Evolutionary conservation across 2,113 vertebrate species (phyloP).

Genomic region (Antidorcas marsupialis): DNA sequence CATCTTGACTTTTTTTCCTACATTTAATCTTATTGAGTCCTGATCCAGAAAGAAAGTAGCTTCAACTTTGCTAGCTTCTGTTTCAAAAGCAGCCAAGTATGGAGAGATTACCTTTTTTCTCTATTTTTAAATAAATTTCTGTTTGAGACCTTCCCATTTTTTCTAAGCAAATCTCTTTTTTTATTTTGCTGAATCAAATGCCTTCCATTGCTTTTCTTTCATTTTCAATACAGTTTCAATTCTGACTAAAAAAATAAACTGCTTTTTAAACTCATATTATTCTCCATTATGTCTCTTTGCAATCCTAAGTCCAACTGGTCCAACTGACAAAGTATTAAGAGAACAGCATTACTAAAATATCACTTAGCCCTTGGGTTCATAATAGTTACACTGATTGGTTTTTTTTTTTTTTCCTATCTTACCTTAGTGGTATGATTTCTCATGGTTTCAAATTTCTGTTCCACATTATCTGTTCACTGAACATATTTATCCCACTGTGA

Average conservation of each 20-base stretch:
- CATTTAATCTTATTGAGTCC: neutral
- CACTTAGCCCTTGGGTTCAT: neutral
- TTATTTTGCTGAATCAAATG: neutral
- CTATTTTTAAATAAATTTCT: slow-evolving; percentile 28
- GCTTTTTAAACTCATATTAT: slow-evolving; percentile 30
- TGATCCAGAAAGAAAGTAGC: neutral
- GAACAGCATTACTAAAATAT: slow-evolving; percentile 40
- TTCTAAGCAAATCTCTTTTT: neutral
- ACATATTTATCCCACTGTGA: neutral
- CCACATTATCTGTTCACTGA: neutral
- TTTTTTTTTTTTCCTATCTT: neutral
- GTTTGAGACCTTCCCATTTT: neutral
- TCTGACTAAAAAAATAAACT: neutral
- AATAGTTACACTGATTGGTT: slow-evolving; percentile 16
- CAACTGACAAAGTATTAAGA: neutral
- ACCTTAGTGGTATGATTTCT: neutral
- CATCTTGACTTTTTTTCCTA: neutral
- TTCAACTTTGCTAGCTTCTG: neutral
- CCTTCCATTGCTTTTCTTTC: neutral
- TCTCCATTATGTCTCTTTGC: neutral
- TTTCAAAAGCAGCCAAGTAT: neutral
- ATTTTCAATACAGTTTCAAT: neutral
- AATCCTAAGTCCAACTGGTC: neutral
- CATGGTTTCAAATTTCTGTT: neutral
- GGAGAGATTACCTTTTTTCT: neutral